These are phyloP conservation scores for Aegotheles bennettii DNA, from an alignment of 2,113 vertebrate species.

Conservation along the genomic window DNA sequence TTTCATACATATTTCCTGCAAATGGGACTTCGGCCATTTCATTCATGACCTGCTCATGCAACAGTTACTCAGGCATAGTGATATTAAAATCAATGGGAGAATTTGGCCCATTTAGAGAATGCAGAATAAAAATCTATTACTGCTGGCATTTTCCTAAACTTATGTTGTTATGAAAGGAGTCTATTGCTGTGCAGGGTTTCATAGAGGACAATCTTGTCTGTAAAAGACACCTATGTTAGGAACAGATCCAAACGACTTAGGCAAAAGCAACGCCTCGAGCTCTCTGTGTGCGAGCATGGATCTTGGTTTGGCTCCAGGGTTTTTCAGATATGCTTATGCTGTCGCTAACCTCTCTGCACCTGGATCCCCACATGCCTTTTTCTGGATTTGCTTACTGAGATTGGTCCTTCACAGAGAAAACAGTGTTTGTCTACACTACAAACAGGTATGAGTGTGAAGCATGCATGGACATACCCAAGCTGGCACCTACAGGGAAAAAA, in stretches of 20 bases:
- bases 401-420: not conserved
- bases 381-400: not conserved
- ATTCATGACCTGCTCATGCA: not conserved
- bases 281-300: not conserved
- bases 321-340: not conserved
- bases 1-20: constrained; percentile 37
- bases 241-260: not conserved
- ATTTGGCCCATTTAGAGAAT: not conserved
- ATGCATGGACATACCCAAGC: not conserved
- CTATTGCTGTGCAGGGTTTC: not conserved
- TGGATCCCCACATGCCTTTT: not conserved
- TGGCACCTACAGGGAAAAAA: not conserved
- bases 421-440: not conserved
- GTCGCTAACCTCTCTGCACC: not conserved
- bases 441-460: not conserved
- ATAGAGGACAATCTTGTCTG: not conserved
- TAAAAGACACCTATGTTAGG: not conserved
- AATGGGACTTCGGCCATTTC: constrained; percentile 5
- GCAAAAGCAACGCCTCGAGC: not conserved
- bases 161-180: not conserved
- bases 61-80: not conserved
- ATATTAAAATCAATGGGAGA: constrained; percentile 6
- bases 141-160: constrained; percentile 1
- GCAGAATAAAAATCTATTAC: not conserved
- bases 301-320: not conserved